Evolutionary conservation across 2,113 vertebrate genomes (phyloP), one percentile per base, ranked within the genome.

Genomic region (Leptobrachium ailaonicum): DNA sequence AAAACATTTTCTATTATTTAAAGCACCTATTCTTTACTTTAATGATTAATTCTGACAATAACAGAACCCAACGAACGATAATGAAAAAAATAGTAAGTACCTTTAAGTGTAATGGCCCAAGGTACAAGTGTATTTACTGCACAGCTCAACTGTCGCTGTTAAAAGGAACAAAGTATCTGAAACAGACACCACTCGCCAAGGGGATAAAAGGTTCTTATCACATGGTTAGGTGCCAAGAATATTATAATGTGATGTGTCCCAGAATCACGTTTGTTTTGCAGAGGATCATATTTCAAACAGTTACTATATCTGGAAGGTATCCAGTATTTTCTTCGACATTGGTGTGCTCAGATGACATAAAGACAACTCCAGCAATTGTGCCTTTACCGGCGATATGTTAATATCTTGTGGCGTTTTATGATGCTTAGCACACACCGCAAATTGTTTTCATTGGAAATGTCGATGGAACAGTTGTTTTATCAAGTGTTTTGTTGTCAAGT

Each of bases 251-350:
- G 72, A 69, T 50, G 56, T 10, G 53, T 54, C 72, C 53, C 64
- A 81, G 64, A 63, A 68, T 50, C 64, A 47, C 42, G 14, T 50
- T 43, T 20, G 69, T 53, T 68, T 32, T 40, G 60, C 20, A 73
- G 45, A 67, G 63, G 20, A 58, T 80, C 79, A 69, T 66, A 75
- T 80, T 75, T 75, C 79, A 69, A 62, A 75, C 41, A 66, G 41
- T 60, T 41, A 41, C 45, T 81, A 14, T 69, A 41, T 6, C 66
- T 76, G 75, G 75, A 69, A 60, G 13, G 1, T 6, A 54, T 50
- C 41, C 64, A 68, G 62, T 62, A 58, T 54, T 6, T 41, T 41
- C 50, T 42, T 41, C 7, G 58, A 13, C 41, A 13, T 71, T 56
- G 41, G 58, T 32, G n/a, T 72, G 43, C 60, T 41, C 45, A 50